These are phyloP conservation scores for Anabas testudineus DNA, from an alignment of 2,797 vertebrate species.

Conservation along the genomic window DNA sequence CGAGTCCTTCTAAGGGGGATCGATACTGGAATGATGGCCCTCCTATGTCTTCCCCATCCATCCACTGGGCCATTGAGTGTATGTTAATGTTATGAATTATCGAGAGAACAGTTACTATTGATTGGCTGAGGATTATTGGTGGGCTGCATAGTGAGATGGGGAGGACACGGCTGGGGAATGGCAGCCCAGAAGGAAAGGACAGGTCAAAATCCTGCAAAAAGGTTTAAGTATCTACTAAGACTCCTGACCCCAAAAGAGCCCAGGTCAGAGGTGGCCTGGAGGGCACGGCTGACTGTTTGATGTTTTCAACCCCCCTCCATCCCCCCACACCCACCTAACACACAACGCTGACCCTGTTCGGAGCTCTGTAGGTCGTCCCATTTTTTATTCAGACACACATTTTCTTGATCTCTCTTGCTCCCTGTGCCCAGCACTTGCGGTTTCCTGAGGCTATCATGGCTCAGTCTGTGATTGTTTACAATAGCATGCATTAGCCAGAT, in stretches of 20 bases:
- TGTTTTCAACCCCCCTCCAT: constrained; percentile 34
- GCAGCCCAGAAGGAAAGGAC: constrained; percentile 63
- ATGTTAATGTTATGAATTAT: constrained; percentile 93
- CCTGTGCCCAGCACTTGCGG: constrained; percentile 25
- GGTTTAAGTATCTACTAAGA: constrained; percentile 83
- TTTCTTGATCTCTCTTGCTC: constrained; percentile 36
- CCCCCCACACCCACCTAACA: constrained; percentile 11
- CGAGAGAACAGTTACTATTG: constrained; percentile 90
- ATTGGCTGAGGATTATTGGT: constrained; percentile 86
- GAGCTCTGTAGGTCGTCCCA: constrained; percentile 5
- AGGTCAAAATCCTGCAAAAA: constrained; percentile 80
- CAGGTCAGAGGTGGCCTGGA: constrained; percentile 80
- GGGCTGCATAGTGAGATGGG: constrained; percentile 67
- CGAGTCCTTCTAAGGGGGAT: constrained; percentile 83
- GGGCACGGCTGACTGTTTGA: constrained; percentile 70
- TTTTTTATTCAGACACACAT: constrained; percentile 25
- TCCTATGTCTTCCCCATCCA: constrained; percentile 88
- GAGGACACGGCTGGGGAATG: constrained; percentile 51
- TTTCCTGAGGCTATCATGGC: constrained; percentile 38
- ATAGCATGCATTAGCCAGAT: constrained; percentile 76
- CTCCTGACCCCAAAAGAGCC: constrained; percentile 75
- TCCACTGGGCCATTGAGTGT: constrained; percentile 86
- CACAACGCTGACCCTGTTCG: constrained; percentile 26
- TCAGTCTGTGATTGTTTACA: constrained; percentile 66
- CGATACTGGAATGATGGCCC: constrained; percentile 89